Percentiles rank a stretch among this genome's conserved stretches.
These are phyloP conservation scores for Centruroides vittatus DNA, from an alignment of 1,140 invertebrate species.

Conservation along the genomic window DNA sequence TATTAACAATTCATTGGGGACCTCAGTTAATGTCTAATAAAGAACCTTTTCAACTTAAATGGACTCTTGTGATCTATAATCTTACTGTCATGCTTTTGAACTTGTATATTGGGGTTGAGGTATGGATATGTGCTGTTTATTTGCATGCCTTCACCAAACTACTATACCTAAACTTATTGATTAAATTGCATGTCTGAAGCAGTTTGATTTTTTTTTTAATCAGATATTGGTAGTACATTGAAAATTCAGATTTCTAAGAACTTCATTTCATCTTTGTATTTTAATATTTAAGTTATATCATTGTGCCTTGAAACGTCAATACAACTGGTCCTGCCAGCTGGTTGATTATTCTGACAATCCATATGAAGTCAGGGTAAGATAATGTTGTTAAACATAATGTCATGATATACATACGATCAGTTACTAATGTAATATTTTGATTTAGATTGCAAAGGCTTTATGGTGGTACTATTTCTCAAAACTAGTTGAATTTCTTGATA, in stretches of 20 bases:
- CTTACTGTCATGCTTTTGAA: slow-evolving; percentile 67
- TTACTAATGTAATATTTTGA: neutral
- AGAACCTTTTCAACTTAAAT: slow-evolving; percentile 58
- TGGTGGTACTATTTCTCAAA: slow-evolving; percentile 98
- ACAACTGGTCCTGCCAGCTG: slow-evolving; percentile 80
- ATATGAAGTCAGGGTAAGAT: slow-evolving; percentile 63
- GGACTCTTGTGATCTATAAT: slow-evolving; percentile 69
- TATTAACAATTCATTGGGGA: slow-evolving; percentile 63
- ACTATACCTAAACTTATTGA: neutral
- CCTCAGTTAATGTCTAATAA: slow-evolving; percentile 67
- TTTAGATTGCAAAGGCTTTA: slow-evolving; percentile 76
- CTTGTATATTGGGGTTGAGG: slow-evolving; percentile 64
- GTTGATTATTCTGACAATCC: slow-evolving; percentile 62
- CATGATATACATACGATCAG: neutral
- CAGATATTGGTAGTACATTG: neutral
- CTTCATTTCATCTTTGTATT: neutral
- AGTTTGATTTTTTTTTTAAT: slow-evolving; percentile 1
- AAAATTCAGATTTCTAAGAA: neutral
- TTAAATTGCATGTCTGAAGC: neutral
- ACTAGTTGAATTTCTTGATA: slow-evolving; percentile 83
- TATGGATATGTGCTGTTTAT: slow-evolving; percentile 23
- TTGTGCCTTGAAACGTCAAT: slow-evolving; percentile 56
- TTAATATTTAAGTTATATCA: slow-evolving; percentile 45
- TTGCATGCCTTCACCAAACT: neutral
- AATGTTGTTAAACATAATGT: neutral